Evolutionary conservation across 1,140 invertebrate species (phyloP), one percentile per base, ranked within the genome.

Genomic region (Carposina sasakii): DNA sequence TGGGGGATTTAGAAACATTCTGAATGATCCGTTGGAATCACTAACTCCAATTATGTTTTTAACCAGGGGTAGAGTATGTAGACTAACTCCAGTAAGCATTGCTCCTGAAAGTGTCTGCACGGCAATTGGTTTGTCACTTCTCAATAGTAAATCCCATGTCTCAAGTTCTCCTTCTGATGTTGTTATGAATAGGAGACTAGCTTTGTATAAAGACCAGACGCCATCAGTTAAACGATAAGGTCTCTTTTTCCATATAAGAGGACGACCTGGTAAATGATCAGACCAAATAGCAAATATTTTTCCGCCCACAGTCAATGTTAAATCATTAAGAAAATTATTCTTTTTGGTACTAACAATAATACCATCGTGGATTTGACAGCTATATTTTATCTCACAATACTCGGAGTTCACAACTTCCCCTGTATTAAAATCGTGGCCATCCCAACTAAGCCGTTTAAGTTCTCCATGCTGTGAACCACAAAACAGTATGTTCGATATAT

Each of bases 331-430:
- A 49, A 87, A 86, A 5, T 81, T 85, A 58, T 90, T 91, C 66
- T 87, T 87, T 22, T 86, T 63, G 2, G 87, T 64, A 19, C 86
- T 73, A 1, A 85, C 81, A 12, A 93, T 67, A 2, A 90, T 88
- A 0, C 91, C 91, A 61, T 93, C 90, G 60, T 93, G 92, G 41
- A 90, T 87, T 48, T 64, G 74, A 53, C 85, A 85, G 48, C 75
- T 63, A 60, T 72, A 85, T 21, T 74, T 45, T 67, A 86, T 81
- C 49, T 77, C 79, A 23, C 71, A 76, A 34, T 71, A 72, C 71
- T 90, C 88, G 4, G 75, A 85, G 60, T 88, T 89, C 1, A 89
- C 79, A 10, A 70, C 57, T 53, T 87, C 76, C 0, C 88, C 89
- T 0, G 87, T 87, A 51, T 86, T 84, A 42, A 89, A 88, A 24